A percentile compares a stretch with the other conserved stretches of the same genome.
phyloP scores from a whole-genome alignment of 2,113 vertebrate genomes.

The Elaphurus davidianus region DNA sequence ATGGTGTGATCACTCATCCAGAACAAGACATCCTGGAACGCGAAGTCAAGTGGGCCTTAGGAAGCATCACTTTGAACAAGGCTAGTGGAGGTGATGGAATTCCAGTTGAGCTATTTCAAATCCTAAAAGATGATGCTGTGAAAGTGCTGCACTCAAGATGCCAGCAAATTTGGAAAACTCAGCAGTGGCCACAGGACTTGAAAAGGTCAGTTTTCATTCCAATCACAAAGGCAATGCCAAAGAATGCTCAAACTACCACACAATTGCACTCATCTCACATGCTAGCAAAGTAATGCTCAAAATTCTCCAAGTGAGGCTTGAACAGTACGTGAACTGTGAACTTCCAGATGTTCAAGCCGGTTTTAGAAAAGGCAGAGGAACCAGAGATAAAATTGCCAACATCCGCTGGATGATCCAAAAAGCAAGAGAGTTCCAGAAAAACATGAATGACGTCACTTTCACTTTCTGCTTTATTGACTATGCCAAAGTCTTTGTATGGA shows the following conservation, averaged over 20 bases:
- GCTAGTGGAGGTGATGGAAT: background rate
- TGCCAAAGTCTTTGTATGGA: background rate
- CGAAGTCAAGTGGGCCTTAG: background rate
- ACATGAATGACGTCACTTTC: background rate
- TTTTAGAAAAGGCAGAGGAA: background rate
- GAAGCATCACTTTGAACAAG: background rate
- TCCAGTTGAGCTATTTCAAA: background rate
- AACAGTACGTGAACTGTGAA: background rate
- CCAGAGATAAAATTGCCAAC: background rate
- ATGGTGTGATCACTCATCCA: background rate
- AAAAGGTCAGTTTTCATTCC: background rate
- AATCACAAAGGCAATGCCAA: background rate
- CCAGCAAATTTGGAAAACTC: background rate
- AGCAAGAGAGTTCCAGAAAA: background rate
- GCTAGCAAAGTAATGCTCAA: background rate
- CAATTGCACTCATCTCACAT: background rate
- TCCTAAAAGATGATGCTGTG: background rate
- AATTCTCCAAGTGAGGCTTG: background rate
- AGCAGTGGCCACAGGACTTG: background rate
- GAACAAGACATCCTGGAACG: background rate
- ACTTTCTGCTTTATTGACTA: background rate
- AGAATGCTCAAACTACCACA: background rate
- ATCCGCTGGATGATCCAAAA: accelerated
- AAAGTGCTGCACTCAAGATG: background rate
- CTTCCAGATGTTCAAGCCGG: background rate